Evolutionary conservation across 2,888 invertebrate species (phyloP).

Genomic region (Epirrita christyi): DNA sequence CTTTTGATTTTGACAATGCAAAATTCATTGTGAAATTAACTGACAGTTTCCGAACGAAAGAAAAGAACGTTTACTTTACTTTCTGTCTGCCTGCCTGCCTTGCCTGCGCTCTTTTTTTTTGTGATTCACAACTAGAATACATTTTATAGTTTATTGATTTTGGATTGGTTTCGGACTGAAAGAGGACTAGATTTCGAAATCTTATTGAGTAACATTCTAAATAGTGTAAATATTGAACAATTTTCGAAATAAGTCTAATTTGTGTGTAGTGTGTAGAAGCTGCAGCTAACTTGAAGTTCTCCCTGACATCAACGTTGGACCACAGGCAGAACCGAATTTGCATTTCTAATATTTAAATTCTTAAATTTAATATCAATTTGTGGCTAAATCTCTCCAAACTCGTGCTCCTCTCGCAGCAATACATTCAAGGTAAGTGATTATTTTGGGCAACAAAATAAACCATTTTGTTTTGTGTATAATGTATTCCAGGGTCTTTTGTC

Average conservation of each 20-base stretch:
- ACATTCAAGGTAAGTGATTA: conserved; percentile 31
- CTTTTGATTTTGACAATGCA: too few relatives aligned
- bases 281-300: background rate
- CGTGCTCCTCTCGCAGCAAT: conserved; percentile 14
- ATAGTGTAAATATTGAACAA: background rate
- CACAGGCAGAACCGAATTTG: background rate
- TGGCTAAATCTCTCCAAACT: background rate
- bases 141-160: background rate
- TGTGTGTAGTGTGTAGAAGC: background rate
- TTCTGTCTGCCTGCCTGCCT: background rate
- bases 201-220: background rate
- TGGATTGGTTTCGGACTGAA: background rate
- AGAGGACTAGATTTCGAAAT: background rate
- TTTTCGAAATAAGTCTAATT: background rate
- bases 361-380: background rate
- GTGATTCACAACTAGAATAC: background rate
- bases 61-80: too few relatives aligned
- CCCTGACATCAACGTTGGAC: background rate
- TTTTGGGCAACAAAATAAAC: background rate
- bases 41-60: too few relatives aligned
- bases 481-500: too few relatives aligned
- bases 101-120: background rate
- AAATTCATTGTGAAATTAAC: too few relatives aligned
- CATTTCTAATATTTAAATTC: background rate
- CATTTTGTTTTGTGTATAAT: background rate